Base-by-base conservation (phyloP, 2,113 vertebrate species). In the Climacteris rufus region DNA sequence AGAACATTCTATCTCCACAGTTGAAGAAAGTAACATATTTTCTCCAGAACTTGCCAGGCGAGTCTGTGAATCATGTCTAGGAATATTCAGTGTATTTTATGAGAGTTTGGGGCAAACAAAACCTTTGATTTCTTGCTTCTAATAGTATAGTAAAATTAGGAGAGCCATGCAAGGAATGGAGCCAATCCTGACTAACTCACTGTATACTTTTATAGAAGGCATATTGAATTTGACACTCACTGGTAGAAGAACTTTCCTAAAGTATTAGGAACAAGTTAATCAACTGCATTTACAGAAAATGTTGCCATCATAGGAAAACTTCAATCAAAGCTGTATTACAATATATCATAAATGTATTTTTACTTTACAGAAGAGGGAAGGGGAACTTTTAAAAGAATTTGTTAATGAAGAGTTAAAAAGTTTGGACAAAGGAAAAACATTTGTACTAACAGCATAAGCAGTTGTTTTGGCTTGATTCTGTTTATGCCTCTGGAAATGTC, bases 401-500 rank as follows among this genome's bases (percentile, higher is more conserved):
- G 3, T 66, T 64, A 74, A 39, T 60, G 53, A 57, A 40, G 42
- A 89, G 65, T 90, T 90, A 78, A 90, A 82, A 39, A 49, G 1
- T 59, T 60, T 79, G 59, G 40, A 77, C 45, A 42, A 56, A 90
- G 33, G 13, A 74, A 85, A 77, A 89, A 4, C 20, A 42, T 84
- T 92, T 92, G 17, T 50, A 68, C 47, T 87, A 87, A 78, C 17
- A 78, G 44, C 44, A 83, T 5, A 86, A 92, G 49, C 49, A 81
- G 37, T 90, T 90, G 37, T 64, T 82, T 86, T 74, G 14, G 8
- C 77, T 89, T 74, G 15, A 54, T 83, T 88, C 57, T 94, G 86
- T 90, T 94, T 93, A 89, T 75, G 80, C 94, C 92, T 93, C 76
- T 92, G 92, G 93, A 94, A 96, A 92, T 60, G 52, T 87, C 83